These are phyloP conservation scores for Syngnathus scovelli DNA, from an alignment of 2,113 vertebrate species.

Conservation along the genomic window DNA sequence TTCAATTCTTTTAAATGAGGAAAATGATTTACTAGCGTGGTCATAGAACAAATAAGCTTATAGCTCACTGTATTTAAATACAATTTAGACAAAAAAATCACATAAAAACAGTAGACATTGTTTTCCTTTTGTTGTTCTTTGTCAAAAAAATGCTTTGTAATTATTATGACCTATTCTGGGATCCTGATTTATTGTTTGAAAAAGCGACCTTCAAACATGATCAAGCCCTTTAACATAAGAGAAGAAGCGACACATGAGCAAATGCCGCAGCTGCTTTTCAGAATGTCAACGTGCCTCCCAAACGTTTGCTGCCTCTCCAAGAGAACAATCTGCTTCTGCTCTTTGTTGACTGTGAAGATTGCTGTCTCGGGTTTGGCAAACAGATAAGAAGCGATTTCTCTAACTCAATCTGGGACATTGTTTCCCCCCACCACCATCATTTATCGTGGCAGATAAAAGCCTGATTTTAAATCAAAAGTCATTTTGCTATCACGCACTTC, in stretches of 20 bases:
- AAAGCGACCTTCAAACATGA: not conserved
- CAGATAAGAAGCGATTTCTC: slow-evolving; percentile 27
- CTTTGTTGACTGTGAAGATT: slow-evolving; percentile 24
- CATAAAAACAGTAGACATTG: too few species aligned
- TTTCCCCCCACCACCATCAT: not conserved
- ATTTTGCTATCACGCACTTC: not conserved
- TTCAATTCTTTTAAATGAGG: too few species aligned
- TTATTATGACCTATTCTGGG: too few species aligned
- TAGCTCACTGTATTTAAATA: too few species aligned
- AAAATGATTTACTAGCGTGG: too few species aligned
- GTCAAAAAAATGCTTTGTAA: too few species aligned
- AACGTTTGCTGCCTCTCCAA: slow-evolving; percentile 34
- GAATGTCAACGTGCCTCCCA: slow-evolving; percentile 34
- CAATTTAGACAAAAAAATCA: too few species aligned
- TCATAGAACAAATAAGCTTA: too few species aligned
- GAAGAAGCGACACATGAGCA: slow-evolving; percentile 2
- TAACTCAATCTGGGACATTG: slow-evolving; percentile 6
- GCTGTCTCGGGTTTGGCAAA: slow-evolving; percentile 34
- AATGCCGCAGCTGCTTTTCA: slow-evolving; percentile 14
- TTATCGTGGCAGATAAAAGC: not conserved
- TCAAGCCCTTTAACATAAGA: not conserved
- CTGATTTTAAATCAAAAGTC: not conserved
- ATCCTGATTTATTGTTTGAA: not conserved
- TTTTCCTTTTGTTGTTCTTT: too few species aligned
- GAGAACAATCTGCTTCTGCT: slow-evolving; percentile 26